These are phyloP conservation scores for Campylomormyrus tamandua DNA, from an alignment of 2,113 vertebrate species.

Conservation along the genomic window DNA sequence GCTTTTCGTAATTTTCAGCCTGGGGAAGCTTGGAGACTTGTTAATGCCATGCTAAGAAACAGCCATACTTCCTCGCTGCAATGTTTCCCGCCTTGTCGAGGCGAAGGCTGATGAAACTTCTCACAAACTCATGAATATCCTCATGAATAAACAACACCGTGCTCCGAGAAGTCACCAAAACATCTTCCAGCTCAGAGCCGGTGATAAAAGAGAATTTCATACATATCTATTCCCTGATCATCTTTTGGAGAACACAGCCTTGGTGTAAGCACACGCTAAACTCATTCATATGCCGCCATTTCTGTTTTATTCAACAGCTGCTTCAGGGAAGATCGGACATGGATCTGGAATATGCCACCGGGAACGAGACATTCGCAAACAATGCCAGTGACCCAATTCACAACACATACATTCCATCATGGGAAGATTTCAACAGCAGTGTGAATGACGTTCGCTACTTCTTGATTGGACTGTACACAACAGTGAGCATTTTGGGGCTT, in stretches of 20 bases:
- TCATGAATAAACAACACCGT: neutral
- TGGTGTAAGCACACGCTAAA: no score
- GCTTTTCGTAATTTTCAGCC: neutral
- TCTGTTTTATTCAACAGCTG: slow-evolving; percentile 11
- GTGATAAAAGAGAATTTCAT: neutral
- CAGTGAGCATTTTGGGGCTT: slow-evolving; percentile 70
- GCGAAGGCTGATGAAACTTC: neutral
- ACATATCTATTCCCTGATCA: neutral
- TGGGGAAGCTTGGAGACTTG: neutral
- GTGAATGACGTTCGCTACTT: slow-evolving; percentile 71
- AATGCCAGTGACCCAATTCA: slow-evolving; percentile 48
- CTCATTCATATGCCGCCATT: neutral
- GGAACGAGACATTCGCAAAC: slow-evolving; percentile 41
- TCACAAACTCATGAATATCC: neutral
- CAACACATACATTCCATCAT: slow-evolving; percentile 56
- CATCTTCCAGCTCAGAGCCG: neutral
- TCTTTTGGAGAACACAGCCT: neutral
- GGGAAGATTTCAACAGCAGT: slow-evolving; percentile 68
- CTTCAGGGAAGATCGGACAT: slow-evolving; percentile 42
- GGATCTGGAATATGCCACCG: slow-evolving; percentile 59
- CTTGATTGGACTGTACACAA: slow-evolving; percentile 70
- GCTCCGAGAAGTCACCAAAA: neutral
- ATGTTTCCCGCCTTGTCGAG: neutral
- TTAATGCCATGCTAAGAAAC: neutral
- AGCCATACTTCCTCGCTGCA: neutral